These are phyloP conservation scores for Allygus modestus DNA, from an alignment of 2,888 invertebrate species.

Conservation along the genomic window DNA sequence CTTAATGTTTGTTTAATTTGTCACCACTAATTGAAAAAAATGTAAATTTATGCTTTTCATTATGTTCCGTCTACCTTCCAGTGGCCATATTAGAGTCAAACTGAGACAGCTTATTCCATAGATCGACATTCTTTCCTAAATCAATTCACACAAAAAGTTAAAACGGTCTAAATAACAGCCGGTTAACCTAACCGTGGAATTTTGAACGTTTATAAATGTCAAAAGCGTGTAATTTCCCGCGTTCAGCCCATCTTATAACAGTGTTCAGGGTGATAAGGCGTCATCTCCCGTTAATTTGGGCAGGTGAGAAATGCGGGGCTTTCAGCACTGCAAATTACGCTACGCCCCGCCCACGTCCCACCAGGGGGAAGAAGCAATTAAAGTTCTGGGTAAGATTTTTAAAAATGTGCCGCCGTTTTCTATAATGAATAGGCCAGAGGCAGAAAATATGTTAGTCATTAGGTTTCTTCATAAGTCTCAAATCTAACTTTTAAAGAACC, in stretches of 20 bases:
- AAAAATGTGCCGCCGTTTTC: no score
- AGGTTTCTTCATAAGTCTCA: no score
- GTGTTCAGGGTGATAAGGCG: conserved; percentile 12
- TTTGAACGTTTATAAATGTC: conserved; percentile 26
- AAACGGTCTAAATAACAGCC: conserved; percentile 19
- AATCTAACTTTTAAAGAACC: no score
- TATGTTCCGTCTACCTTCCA: no score
- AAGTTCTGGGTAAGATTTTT: background rate
- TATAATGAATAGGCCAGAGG: no score
- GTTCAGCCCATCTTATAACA: conserved; percentile 1
- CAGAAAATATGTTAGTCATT: no score
- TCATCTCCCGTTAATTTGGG: conserved; percentile 19
- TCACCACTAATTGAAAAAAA: no score
- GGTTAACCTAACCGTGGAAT: conserved; percentile 20
- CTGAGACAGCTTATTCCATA: no score
- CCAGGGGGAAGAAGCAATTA: conserved; percentile 13
- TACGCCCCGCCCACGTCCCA: background rate
- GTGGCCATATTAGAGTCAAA: no score
- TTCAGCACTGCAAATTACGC: conserved; percentile 12
- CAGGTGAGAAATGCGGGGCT: conserved; percentile 27
- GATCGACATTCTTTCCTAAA: background rate
- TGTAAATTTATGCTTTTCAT: no score
- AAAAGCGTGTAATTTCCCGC: conserved; percentile 40
- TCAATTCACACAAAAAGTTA: conserved; percentile 11
- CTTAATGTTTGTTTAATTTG: no score